Conservation (phyloP, 1,140 invertebrate species). For the Lepidotrigona ventralis region DNA sequence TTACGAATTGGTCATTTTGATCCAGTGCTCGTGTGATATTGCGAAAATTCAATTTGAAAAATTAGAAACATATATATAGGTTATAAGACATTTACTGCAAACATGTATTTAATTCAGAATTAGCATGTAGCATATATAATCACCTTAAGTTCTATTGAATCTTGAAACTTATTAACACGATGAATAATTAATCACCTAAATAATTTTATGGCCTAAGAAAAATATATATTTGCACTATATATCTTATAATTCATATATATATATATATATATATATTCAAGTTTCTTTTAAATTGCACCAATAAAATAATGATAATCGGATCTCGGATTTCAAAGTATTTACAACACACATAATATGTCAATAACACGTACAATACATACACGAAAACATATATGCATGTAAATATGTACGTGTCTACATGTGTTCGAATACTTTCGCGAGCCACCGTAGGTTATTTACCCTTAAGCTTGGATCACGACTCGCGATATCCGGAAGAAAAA, state of each 20-base stretch:
- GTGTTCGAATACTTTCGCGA: neutral
- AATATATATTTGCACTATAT: neutral
- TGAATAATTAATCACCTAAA: neutral
- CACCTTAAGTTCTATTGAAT: neutral
- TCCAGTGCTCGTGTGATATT: no score
- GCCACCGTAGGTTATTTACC: slow-evolving; percentile 29
- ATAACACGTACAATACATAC: neutral
- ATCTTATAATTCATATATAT: neutral
- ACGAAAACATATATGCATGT: no score
- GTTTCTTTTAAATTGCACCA: neutral
- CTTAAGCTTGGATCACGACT: slow-evolving; percentile 15
- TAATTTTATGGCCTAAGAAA: neutral
- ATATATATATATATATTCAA: neutral
- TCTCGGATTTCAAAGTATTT: neutral
- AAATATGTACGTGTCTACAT: no score
- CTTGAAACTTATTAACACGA: neutral
- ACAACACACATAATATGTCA: neutral
- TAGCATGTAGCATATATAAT: no score
- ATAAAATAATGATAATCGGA: neutral
- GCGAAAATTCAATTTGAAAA: no score
- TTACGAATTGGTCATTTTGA: no score
- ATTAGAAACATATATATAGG: neutral
- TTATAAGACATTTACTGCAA: neutral
- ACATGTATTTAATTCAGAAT: neutral
- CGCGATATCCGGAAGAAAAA: slow-evolving; percentile 22